These are phyloP conservation scores for Rhamnusium bicolor DNA, from an alignment of 2,888 invertebrate species.

Conservation along the genomic window DNA sequence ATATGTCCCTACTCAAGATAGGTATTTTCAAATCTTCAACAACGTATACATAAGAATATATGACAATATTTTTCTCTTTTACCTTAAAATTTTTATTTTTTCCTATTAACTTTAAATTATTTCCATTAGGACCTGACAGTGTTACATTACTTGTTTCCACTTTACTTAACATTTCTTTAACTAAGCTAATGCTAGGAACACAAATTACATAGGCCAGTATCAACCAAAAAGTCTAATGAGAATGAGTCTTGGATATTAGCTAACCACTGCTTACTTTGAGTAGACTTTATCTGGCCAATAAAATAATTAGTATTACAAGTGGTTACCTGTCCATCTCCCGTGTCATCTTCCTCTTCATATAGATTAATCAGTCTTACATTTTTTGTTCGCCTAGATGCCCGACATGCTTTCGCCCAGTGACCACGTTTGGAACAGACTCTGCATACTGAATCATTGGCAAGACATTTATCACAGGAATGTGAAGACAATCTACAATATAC, in stretches of 20 bases:
- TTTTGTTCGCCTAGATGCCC: not conserved
- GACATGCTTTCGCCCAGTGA: slow-evolving; percentile 14
- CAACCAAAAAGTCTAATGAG: slow-evolving; percentile 18
- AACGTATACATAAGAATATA: not conserved
- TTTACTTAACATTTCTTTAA: too few species aligned
- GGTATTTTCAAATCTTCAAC: slow-evolving; percentile 21
- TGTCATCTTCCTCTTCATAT: not conserved
- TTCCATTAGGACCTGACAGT: too few species aligned
- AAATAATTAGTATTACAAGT: too few species aligned
- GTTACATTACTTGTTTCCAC: too few species aligned
- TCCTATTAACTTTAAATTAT: too few species aligned
- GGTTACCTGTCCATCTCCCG: not conserved
- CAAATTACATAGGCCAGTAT: slow-evolving; percentile 18
- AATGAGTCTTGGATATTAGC: not conserved
- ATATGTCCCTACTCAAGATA: slow-evolving; percentile 14
- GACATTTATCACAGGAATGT: not conserved
- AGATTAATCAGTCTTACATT: not conserved
- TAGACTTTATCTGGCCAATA: too few species aligned
- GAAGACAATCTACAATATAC: not conserved
- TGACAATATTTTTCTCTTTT: too few species aligned
- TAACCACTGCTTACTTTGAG: too few species aligned
- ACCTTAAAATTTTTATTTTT: too few species aligned
- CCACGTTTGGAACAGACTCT: slow-evolving; percentile 12
- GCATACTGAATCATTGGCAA: not conserved
- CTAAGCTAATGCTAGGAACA: not conserved